A percentile compares a stretch with the other conserved stretches of the same genome.
phyloP scores from a whole-genome alignment of 2,113 vertebrate species.

The Butastur rufipennis region DNA sequence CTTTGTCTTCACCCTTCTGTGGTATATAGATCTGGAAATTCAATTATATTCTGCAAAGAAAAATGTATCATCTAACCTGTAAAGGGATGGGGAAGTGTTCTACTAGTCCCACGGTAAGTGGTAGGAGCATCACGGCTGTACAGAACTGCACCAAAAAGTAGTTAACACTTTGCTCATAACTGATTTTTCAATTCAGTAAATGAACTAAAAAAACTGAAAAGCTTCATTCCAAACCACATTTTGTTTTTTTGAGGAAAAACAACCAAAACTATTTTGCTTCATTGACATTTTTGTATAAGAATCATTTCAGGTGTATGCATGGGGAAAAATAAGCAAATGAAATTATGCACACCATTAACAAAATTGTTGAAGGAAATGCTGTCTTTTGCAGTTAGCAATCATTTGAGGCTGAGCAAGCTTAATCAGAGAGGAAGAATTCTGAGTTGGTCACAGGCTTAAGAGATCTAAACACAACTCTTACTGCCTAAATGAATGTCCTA shows the following conservation, averaged over 20 bases:
- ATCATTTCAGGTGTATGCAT: background rate
- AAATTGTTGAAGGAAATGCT: background rate
- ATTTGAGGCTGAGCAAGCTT: background rate
- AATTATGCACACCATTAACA: background rate
- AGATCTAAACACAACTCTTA: background rate
- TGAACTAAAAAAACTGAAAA: background rate
- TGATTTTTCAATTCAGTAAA: background rate
- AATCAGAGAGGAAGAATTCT: background rate
- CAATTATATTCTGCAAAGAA: background rate
- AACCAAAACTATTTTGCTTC: background rate
- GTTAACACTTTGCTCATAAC: background rate
- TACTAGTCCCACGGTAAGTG: background rate
- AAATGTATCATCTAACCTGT: background rate
- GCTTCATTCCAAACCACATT: background rate
- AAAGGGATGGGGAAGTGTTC: background rate
- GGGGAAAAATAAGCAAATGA: background rate
- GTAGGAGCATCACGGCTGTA: background rate
- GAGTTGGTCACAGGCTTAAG: background rate
- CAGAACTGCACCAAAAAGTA: background rate
- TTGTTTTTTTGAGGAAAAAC: background rate
- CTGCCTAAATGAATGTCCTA: background rate
- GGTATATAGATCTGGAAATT: background rate
- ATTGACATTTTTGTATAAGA: background rate
- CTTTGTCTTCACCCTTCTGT: background rate
- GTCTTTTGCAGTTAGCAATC: background rate